Conservation (phyloP, 2,113 vertebrate genomes). For the Limnothrissa miodon region DNA sequence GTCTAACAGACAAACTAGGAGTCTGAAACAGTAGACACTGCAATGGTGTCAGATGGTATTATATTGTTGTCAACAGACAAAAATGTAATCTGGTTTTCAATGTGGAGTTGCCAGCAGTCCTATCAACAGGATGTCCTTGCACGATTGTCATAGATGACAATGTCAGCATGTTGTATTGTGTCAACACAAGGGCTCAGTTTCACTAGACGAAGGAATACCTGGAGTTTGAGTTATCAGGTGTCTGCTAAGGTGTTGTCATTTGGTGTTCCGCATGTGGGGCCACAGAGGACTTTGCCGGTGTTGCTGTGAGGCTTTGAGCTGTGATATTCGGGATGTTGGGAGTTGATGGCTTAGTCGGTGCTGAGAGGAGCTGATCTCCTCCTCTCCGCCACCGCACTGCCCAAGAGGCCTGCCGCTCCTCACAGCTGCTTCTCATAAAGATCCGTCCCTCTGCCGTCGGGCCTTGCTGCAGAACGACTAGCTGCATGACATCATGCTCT, state of each 20-base stretch:
- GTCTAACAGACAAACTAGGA: neutral
- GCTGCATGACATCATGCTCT: conserved; percentile 68
- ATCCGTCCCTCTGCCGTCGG: conserved; percentile 53
- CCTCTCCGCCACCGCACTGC: conserved; percentile 22
- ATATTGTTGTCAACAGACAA: neutral
- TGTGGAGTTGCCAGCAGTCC: neutral
- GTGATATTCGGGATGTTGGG: neutral
- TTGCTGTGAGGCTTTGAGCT: neutral
- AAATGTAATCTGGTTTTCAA: neutral
- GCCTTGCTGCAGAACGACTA: conserved; percentile 55
- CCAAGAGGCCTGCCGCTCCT: conserved; percentile 39
- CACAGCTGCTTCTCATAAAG: conserved; percentile 77
- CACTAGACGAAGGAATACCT: neutral
- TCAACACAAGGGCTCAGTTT: neutral
- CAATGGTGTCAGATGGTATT: neutral
- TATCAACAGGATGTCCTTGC: neutral
- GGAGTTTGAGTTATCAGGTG: neutral
- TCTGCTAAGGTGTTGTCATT: conserved; percentile 1
- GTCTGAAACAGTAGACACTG: neutral
- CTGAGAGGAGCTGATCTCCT: conserved; percentile 26
- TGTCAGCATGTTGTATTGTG: neutral
- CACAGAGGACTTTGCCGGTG: neutral
- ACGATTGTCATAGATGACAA: neutral
- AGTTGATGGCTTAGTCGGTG: neutral
- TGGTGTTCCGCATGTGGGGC: neutral